These are phyloP conservation scores for Erethizon dorsatum DNA, from an alignment of 2,797 vertebrate species.

Conservation along the genomic window DNA sequence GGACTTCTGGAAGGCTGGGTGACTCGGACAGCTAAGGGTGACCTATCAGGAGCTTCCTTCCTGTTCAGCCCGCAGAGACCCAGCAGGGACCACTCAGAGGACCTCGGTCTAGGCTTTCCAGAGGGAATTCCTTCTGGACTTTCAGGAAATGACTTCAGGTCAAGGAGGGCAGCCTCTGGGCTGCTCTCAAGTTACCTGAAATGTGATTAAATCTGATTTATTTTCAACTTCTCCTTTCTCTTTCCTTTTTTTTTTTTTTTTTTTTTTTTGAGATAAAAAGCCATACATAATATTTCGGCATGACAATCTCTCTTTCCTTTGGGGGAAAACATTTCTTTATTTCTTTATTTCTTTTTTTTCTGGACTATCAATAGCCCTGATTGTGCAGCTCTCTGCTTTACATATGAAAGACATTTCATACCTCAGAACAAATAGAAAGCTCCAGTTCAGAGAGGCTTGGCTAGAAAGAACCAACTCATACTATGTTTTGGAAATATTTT, in stretches of 20 bases:
- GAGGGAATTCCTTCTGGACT: neutral
- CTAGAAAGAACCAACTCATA: neutral
- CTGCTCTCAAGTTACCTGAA: neutral
- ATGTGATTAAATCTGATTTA: neutral
- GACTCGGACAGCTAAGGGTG: neutral
- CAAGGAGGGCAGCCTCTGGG: neutral
- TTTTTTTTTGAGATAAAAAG: neutral
- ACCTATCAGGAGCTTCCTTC: neutral
- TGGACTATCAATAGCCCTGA: neutral
- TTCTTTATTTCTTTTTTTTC: neutral
- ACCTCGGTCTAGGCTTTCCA: neutral
- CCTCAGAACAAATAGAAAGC: neutral
- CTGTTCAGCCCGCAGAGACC: neutral
- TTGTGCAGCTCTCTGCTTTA: neutral
- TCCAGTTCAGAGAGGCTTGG: neutral
- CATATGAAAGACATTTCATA: conserved; percentile 2
- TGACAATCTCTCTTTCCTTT: neutral
- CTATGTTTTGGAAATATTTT: conserved; percentile 3
- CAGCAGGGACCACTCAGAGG: neutral
- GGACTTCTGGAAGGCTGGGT: neutral
- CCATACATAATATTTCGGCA: too few species aligned
- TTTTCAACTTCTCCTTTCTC: conserved; percentile 36
- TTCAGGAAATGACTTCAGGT: neutral
- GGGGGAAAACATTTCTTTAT: neutral
- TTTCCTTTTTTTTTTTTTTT: neutral